phyloP scores from a whole-genome alignment of 2,113 vertebrate genomes.

The Ochotona curzoniae region DNA sequence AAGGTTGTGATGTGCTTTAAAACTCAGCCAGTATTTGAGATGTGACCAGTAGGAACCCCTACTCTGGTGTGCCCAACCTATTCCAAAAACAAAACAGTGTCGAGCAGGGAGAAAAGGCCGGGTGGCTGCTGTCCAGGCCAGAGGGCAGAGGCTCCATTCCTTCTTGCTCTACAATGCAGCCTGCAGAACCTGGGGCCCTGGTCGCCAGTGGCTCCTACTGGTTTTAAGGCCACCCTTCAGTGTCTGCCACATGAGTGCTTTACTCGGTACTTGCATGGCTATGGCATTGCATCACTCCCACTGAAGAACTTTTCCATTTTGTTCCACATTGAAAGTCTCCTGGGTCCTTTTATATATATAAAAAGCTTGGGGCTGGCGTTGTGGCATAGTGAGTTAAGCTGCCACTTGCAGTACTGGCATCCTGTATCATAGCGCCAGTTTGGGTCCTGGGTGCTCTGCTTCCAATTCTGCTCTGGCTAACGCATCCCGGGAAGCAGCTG shows the following conservation, averaged over 20 bases:
- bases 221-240: background rate
- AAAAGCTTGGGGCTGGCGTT: too few relatives aligned
- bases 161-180: background rate
- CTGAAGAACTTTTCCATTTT: conserved; percentile 4
- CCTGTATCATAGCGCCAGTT: too few relatives aligned
- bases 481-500: too few relatives aligned
- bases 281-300: background rate
- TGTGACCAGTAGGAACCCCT: background rate
- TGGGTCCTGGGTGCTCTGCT: too few relatives aligned
- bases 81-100: background rate
- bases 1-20: background rate
- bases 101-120: background rate
- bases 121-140: background rate
- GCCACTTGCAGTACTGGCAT: too few relatives aligned
- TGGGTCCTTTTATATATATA: background rate
- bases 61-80: background rate
- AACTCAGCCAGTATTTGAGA: background rate
- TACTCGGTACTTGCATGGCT: background rate
- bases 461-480: too few relatives aligned
- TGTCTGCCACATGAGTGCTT: background rate
- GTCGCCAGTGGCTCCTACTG: background rate
- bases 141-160: background rate
- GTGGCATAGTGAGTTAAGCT: too few relatives aligned
- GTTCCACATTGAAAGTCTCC: conserved; percentile 12
- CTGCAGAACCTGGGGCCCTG: rapidly evolving